A percentile compares a stretch with the other conserved stretches of the same genome.
Conservation (phyloP, 2,888 invertebrate genomes). For the Lumbricus terrestris region DNA sequence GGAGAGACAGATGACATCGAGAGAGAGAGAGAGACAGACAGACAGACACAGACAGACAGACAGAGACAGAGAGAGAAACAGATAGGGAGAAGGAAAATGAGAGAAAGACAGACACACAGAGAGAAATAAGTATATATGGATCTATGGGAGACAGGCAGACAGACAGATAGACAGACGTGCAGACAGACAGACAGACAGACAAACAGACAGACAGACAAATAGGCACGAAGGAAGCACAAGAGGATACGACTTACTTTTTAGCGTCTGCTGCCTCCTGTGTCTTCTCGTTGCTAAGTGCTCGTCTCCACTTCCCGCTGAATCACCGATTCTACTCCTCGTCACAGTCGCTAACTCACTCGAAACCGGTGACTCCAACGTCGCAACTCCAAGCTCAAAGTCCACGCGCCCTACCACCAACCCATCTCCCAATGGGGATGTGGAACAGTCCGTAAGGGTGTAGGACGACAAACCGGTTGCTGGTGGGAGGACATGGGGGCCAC, state of each 20-base stretch:
- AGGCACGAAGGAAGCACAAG: background rate
- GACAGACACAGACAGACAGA: background rate
- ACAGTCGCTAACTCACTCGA: background rate
- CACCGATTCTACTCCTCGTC: background rate
- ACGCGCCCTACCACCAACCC: background rate
- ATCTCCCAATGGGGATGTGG: background rate
- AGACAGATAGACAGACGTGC: background rate
- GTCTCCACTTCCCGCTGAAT: background rate
- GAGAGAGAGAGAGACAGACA: too few relatives aligned
- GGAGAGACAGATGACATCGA: too few relatives aligned
- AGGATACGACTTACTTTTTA: background rate
- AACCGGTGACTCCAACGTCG: background rate
- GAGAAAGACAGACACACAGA: too few relatives aligned
- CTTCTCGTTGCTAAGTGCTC: background rate
- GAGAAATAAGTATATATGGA: too few relatives aligned
- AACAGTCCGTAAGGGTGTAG: background rate
- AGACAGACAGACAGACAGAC: background rate
- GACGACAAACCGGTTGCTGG: background rate
- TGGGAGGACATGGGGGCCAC: background rate
- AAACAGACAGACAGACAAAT: background rate
- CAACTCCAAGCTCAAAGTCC: background rate
- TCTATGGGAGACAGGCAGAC: background rate
- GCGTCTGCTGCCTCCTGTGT: background rate
- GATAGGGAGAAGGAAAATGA: background rate
- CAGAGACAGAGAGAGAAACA: background rate